Evolutionary conservation across 2,888 invertebrate species (phyloP).

Genomic region (Heliconius erato): DNA sequence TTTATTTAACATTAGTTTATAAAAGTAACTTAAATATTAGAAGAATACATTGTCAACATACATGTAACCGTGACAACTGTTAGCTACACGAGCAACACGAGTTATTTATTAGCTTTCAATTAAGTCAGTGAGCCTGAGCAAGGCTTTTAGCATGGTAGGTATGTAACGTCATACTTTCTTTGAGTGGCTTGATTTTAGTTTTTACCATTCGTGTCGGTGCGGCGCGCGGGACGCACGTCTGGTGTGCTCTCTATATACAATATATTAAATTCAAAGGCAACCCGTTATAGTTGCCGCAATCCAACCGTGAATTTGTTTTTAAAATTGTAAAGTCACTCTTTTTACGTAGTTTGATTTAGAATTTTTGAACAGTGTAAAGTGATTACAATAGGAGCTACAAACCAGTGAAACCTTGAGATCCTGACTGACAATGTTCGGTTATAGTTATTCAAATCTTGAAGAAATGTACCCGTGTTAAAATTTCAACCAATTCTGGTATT

Average conservation of each 20-base stretch:
- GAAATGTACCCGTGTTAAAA: slow-evolving; percentile 57
- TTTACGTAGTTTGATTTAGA: slow-evolving; percentile 56
- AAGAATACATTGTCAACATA: slow-evolving; percentile 50
- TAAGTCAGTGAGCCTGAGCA: slow-evolving; percentile 70
- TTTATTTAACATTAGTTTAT: background rate
- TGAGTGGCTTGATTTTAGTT: slow-evolving; percentile 72
- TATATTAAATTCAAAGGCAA: slow-evolving; percentile 56
- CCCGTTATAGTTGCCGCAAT: slow-evolving; percentile 61
- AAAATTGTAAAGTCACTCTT: slow-evolving; percentile 60
- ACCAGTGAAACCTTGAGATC: slow-evolving; percentile 69
- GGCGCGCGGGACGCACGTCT: slow-evolving; percentile 73
- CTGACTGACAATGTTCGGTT: slow-evolving; percentile 72
- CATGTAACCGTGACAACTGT: slow-evolving; percentile 58
- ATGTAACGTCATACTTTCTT: slow-evolving; percentile 79
- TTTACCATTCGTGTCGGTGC: slow-evolving; percentile 75
- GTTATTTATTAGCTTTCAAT: slow-evolving; percentile 74
- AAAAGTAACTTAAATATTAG: background rate
- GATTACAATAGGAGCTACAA: slow-evolving; percentile 57
- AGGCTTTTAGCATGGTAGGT: slow-evolving; percentile 72
- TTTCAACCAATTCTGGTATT: slow-evolving; percentile 47
- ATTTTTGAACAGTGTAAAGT: slow-evolving; percentile 64
- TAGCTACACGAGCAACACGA: slow-evolving; percentile 68
- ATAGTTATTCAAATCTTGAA: slow-evolving; percentile 65
- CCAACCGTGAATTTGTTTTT: slow-evolving; percentile 73
- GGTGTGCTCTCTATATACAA: slow-evolving; percentile 49